Evolutionary conservation across 2,888 invertebrate species (phyloP), one percentile per base, ranked within the genome.

Genomic region (Spodoptera picta): DNA sequence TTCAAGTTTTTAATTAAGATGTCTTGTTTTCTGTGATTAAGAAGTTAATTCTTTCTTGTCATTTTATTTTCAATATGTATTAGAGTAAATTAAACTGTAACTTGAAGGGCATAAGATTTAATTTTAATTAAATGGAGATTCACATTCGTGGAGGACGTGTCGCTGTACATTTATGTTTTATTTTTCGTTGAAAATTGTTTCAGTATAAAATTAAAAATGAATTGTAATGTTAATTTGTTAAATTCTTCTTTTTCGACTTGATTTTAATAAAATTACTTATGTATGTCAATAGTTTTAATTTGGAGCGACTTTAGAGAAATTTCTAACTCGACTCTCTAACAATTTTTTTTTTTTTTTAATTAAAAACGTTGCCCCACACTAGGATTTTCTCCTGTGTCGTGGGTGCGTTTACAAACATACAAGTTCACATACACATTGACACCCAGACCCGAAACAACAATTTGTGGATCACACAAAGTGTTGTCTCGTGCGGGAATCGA

Each of bases 1-100:
- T 85, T 85, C 84, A 79, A 73, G 83, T 83, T 83, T 87, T 88
- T 90, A 91, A 91, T 91, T 89, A 90, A 90, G 88, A 80, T 86
- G 79, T 90, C 88, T 89, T 83, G 87, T 90, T 88, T 77, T 75
- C 76, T 72, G 81, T 85, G 84, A 87, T 87, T 89, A 87, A 88
- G 84, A 83, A 81, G 68, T 70, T 81, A 81, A 83, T 81, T 77
- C 73, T 81, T 84, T 85, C 36, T 87, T 86, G 82, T 86, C 77
- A 81, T 83, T 82, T 80, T 76, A 76, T 73, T 70, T 59, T 52
- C 59, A 49, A 50, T 24, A 6, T 1, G 9, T 5, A 1, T 0
- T 0, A 0, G 4, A 7, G 12, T 0, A 60, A 43, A 59, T 23
- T 24, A 0, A 19, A 51, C 42, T 43, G 31, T 65, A 50, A 55